Evolutionary conservation across 1,140 invertebrate species (phyloP).

Genomic region (Tachypleus tridentatus): DNA sequence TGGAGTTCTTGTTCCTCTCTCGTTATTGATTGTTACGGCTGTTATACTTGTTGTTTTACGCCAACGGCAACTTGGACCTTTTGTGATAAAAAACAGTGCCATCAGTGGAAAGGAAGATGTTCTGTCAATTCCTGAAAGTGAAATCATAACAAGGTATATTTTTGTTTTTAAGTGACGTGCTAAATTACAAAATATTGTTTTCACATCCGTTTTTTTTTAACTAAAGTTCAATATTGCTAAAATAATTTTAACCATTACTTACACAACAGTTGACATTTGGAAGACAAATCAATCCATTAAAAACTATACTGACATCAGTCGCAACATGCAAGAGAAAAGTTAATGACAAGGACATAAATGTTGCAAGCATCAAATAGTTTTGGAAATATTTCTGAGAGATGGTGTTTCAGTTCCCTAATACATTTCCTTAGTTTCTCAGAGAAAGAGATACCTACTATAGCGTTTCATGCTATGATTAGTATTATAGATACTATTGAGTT

Average conservation of each 20-base stretch:
- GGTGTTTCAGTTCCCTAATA: too few species aligned
- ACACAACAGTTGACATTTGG: not conserved
- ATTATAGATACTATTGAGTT: too few species aligned
- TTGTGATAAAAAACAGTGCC: conserved; percentile 14
- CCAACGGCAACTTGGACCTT: conserved; percentile 36
- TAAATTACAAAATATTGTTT: not conserved
- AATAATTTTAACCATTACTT: not conserved
- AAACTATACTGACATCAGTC: not conserved
- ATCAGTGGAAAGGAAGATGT: conserved; percentile 22
- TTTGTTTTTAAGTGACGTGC: too few species aligned
- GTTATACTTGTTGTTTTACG: conserved; percentile 29
- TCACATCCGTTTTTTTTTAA: not conserved
- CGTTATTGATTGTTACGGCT: conserved; percentile 44
- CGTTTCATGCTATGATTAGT: too few species aligned
- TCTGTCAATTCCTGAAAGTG: conserved; percentile 25
- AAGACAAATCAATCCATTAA: not conserved
- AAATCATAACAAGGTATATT: conserved; percentile 19
- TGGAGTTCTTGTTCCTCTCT: conserved; percentile 53
- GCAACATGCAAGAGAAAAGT: not conserved
- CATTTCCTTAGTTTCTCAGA: too few species aligned
- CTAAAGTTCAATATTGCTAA: not conserved
- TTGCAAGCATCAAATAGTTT: not conserved
- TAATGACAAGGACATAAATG: not conserved
- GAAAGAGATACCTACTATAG: too few species aligned
- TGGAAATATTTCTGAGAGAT: not conserved